Evolutionary conservation across 2,113 vertebrate species (phyloP).

Genomic region (Macrotus californicus): DNA sequence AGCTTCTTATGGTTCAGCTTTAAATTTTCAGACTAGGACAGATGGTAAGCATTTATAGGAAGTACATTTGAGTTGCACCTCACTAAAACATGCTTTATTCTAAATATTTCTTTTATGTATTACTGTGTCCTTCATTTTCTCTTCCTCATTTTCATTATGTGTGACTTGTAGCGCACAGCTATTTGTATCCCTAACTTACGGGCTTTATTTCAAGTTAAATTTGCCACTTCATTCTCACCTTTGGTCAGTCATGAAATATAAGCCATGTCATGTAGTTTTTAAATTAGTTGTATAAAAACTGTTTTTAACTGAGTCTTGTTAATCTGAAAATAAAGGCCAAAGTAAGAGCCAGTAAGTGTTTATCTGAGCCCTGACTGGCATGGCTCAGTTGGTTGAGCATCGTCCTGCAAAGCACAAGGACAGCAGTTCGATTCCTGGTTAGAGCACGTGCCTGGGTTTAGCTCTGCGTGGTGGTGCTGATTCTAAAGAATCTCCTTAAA

Average conservation of each 20-base stretch:
- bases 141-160: not conserved
- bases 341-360: not conserved
- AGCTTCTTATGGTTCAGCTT: slow-evolving; percentile 1
- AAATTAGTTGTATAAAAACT: not conserved
- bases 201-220: slow-evolving; percentile 20
- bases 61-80: not conserved
- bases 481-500: not conserved
- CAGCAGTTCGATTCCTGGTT: too few relatives aligned
- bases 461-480: not conserved
- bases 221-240: slow-evolving; percentile 9
- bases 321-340: not conserved
- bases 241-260: not conserved
- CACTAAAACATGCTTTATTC: not conserved
- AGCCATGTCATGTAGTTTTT: not conserved
- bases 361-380: not conserved
- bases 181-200: not conserved
- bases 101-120: not conserved
- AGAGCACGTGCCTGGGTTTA: not conserved
- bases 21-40: not conserved
- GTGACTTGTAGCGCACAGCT: not conserved
- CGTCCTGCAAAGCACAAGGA: too few relatives aligned
- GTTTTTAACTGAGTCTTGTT: not conserved
- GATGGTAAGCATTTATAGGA: slow-evolving; percentile 18
- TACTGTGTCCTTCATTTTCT: not conserved
- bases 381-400: too few relatives aligned